Evolutionary conservation across 2,888 invertebrate species (phyloP), one percentile per base, ranked within the genome.

Genomic region (Aleiodes leptofemur): DNA sequence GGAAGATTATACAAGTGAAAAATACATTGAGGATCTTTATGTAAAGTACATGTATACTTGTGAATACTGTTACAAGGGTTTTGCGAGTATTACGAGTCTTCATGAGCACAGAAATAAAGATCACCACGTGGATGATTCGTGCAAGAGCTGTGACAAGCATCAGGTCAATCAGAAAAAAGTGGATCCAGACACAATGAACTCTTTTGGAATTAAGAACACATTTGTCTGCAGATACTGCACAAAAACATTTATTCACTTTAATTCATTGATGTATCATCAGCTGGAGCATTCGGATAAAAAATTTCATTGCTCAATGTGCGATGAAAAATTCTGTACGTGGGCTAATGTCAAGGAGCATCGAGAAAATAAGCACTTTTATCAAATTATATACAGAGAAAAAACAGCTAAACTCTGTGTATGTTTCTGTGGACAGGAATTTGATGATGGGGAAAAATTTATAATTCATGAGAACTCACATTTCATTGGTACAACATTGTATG

Each of bases 141-240:
- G 68, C 31, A 5, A 11, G 23, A 23, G 1, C 8, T 53, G 53
- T 53, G 34, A 50, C 8, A 31, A 23, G 31, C n/a, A 13, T 50
- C n/a, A 2, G 50, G 29, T 14, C 6, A 29, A 11, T 43, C 4
- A 48, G 23, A 14, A 16, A 64, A 16, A 4, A 16, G 13, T 48
- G 34, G 48, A 43, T 16, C 9, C 11, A 64, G 48, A 64, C 11
- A 6, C 16, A 43, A 3, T 68, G 29, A n/a, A 51, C n/a, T 53
- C 23, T 13, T 53, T 68, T n/a, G 50, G 51, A 8, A 68, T 68
- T n/a, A 68, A 34, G 6, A 13, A 0, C n/a, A 9, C 29, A 9
- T 68, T 68, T 14, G 68, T 9, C 14, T 68, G 68, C 9, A 68
- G 29, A 68, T 68, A 51, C 9, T 68, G 68, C n/a, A 51, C 29